These are phyloP conservation scores for Phania funesta DNA, from an alignment of 2,888 invertebrate genomes.

Conservation along the genomic window DNA sequence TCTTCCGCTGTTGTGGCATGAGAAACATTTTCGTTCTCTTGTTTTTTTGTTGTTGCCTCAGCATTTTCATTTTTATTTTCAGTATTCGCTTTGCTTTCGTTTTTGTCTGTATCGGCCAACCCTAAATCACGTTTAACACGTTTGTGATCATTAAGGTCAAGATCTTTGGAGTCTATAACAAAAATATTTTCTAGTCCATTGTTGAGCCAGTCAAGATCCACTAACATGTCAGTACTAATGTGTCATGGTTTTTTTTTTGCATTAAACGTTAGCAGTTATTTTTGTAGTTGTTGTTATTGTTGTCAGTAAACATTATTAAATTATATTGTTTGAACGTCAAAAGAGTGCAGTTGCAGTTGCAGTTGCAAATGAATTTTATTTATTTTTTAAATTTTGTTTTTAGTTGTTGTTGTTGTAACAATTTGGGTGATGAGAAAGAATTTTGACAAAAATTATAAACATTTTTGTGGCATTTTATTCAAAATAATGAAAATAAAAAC, in stretches of 20 bases:
- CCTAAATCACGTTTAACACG: constrained; percentile 67
- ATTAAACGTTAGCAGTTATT: constrained; percentile 30
- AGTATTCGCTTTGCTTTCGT: not conserved
- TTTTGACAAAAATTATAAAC: constrained; percentile 42
- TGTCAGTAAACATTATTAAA: constrained; percentile 37
- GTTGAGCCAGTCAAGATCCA: constrained; percentile 71
- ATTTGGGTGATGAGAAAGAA: constrained; percentile 60
- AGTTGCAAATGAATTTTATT: constrained; percentile 71
- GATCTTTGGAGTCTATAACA: constrained; percentile 51
- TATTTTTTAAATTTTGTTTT: constrained; percentile 47
- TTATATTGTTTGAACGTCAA: constrained; percentile 9
- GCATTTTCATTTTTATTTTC: constrained; percentile 10
- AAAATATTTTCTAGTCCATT: constrained; percentile 72
- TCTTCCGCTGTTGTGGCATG: constrained; percentile 16
- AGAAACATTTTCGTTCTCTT: not conserved
- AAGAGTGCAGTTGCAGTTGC: constrained; percentile 76
- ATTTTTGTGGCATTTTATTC: constrained; percentile 28
- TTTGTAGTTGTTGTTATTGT: constrained; percentile 66
- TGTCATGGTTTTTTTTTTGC: constrained; percentile 5
- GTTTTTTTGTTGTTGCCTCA: constrained; percentile 3
- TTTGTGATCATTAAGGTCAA: constrained; percentile 64
- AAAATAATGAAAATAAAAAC: constrained; percentile 69
- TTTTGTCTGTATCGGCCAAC: constrained; percentile 19
- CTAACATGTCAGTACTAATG: constrained; percentile 64
- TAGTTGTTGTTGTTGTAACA: constrained; percentile 33